These are phyloP conservation scores for Mus spicilegus DNA, from an alignment of 2,113 vertebrate genomes.

Conservation along the genomic window DNA sequence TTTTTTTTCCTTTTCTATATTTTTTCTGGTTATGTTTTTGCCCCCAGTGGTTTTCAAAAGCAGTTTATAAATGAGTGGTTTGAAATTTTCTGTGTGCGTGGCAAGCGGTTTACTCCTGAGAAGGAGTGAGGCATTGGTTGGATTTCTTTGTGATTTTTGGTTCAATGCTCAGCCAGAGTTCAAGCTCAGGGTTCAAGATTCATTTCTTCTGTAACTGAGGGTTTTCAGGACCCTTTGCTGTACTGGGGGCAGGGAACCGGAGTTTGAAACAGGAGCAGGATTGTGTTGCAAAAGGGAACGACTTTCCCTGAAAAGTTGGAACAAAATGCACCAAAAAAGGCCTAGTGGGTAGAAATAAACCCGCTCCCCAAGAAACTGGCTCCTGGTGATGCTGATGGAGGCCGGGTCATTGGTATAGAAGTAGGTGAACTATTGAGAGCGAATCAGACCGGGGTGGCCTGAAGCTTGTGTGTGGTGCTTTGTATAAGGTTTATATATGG, in stretches of 20 bases:
- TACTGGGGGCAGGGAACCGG: conserved; percentile 16
- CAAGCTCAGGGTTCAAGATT: conserved; percentile 80
- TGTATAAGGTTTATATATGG: conserved; percentile 66
- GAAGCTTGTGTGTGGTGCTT: conserved; percentile 37
- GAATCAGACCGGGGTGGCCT: not conserved
- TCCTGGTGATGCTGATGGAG: not conserved
- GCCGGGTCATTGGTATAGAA: not conserved
- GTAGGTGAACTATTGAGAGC: conserved; percentile 15
- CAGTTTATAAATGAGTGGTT: conserved; percentile 66
- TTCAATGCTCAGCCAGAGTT: conserved; percentile 59
- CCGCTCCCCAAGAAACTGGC: not conserved
- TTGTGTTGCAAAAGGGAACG: not conserved
- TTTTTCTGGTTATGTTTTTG: not conserved
- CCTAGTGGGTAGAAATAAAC: not conserved
- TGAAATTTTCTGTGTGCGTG: conserved; percentile 68
- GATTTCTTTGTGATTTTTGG: conserved; percentile 68
- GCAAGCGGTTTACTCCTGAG: conserved; percentile 67
- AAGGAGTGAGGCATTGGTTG: conserved; percentile 61
- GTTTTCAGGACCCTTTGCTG: conserved; percentile 10
- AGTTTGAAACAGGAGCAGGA: not conserved
- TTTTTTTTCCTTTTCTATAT: not conserved
- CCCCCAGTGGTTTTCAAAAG: conserved; percentile 65
- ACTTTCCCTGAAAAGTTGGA: conserved; percentile 71
- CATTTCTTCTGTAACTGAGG: conserved; percentile 67
- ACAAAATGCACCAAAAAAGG: conserved; percentile 53